Evolutionary conservation across 2,113 vertebrate species (phyloP), one percentile per base, ranked within the genome.

Genomic region (Oreochromis spilurus): DNA sequence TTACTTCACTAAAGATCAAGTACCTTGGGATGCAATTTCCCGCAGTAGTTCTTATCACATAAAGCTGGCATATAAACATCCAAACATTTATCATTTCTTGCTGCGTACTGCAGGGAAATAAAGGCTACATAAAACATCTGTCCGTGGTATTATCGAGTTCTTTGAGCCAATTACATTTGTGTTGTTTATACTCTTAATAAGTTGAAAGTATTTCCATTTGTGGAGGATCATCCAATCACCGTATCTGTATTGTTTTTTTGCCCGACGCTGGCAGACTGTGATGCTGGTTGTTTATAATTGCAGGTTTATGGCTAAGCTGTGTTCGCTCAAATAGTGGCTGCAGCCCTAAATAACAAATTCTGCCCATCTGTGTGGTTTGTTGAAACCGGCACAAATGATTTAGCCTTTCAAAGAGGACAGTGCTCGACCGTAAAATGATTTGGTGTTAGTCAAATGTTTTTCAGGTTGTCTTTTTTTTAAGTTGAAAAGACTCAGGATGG

Each of bases 321-420:
- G 79, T 89, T 86, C 82, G 92, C 50, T 82, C 48, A 40, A 53
- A 82, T 85, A 77, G 83, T 31, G 21, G 24, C 62, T 58, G 50
- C 55, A 9, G 58, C 75, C 29, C 13, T 81, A 84, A 86, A 91
- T 83, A 84, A 84, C 79, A 91, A 92, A 77, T 48, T 75, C 81
- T n/a, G 40, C 5, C 88, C 93, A 93, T 94, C 92, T 95, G 92
- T 93, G 87, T 85, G 17, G 60, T 91, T 82, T 81, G 60, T 84
- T 14, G 13, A 65, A 87, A 85, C 45, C 36, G 7, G 17, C 45
- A 40, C 88, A 70, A 85, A 83, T 86, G 45, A 89, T 90, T 85
- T n/a, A 57, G 70, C 77, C 45, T 4, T 83, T 84, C 29, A 31
- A 60, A 54, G 34, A 29, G 1, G 13, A 84, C 34, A 1, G 29